Evolutionary conservation across 2,113 vertebrate genomes (phyloP), one percentile per base, ranked within the genome.

Genomic region (Tichodroma muraria): DNA sequence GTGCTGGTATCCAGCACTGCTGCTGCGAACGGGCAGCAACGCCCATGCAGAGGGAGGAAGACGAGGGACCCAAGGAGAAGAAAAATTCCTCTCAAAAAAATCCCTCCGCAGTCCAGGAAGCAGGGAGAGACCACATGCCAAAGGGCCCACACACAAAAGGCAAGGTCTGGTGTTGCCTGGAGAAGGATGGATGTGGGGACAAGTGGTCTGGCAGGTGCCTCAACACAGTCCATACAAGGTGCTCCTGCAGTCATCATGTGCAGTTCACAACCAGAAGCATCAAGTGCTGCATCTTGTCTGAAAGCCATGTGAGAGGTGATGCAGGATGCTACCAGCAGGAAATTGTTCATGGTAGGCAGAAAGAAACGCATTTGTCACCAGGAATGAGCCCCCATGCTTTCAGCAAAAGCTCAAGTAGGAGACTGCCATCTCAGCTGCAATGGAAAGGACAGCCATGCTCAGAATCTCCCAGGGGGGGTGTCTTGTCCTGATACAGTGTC

Each of bases 1-100:
- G n/a, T 17, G 78, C 78, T 94, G 80, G 56, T 93, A 95, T 96
- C 91, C 95, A 91, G 31, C 17, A 8, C 22, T 68, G 64, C 71
- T 83, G 76, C 1, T 1, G 52, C 0, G 3, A 93, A 83, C 0
- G 11, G 75, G 90, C 75, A 95, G 90, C 2, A 22, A 85, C 3
- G 9, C 40, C 72, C 49, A 16, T 25, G 69, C 23, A 27, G 40
- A 73, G 13, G 24, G 66, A 88, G 75, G 61, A 86, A 37, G 40
- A 44, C 56, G 61, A 95, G 40, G 30, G 42, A 80, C 40, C 11
- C 8, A 3, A 63, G 45, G 56, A 49, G 73, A 82, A 38, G 44
- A 38, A 73, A 60, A 87, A 59, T 45, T 79, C 0, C 0, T 8
- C 30, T 27, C n/a, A n/a, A n/a, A n/a, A n/a, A n/a, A n/a, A n/a